Conservation (phyloP, 2,797 vertebrate species). For the Falco columbarius region DNA sequence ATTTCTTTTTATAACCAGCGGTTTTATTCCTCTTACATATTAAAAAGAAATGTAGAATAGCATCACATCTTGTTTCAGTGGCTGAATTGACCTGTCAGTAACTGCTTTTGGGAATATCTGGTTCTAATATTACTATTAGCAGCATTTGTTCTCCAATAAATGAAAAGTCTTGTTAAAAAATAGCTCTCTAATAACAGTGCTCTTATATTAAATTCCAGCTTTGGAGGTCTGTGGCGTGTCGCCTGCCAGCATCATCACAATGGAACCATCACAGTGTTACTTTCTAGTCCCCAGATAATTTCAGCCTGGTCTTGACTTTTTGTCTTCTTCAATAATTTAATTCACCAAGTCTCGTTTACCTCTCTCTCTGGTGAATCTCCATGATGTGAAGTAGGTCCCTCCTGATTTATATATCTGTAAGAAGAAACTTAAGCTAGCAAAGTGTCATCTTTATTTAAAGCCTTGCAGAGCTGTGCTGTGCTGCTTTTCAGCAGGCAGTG, state of each 20-base stretch:
- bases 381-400: not conserved
- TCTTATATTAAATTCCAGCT: not conserved
- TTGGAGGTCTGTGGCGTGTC: not conserved
- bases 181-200: not conserved
- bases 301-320: not conserved
- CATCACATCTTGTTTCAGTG: not conserved
- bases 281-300: not conserved
- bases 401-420: conserved; percentile 15
- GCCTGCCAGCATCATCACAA: not conserved
- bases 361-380: not conserved
- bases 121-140: not conserved
- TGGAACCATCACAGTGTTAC: not conserved
- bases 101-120: not conserved
- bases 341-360: not conserved
- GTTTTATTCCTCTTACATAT: not conserved
- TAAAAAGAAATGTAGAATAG: not conserved
- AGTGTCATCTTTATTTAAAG: conserved; percentile 11
- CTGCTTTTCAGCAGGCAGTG: not conserved
- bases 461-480: not conserved
- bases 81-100: not conserved
- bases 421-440: not conserved
- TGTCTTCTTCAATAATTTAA: conserved; percentile 44
- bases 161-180: not conserved
- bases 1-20: not conserved
- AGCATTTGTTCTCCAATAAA: conserved; percentile 17